Percentiles rank a stretch among this genome's conserved stretches.
These are phyloP conservation scores for Caenorhabditis sp. DNA, from an alignment of 2,888 invertebrate genomes.

Conservation along the genomic window DNA sequence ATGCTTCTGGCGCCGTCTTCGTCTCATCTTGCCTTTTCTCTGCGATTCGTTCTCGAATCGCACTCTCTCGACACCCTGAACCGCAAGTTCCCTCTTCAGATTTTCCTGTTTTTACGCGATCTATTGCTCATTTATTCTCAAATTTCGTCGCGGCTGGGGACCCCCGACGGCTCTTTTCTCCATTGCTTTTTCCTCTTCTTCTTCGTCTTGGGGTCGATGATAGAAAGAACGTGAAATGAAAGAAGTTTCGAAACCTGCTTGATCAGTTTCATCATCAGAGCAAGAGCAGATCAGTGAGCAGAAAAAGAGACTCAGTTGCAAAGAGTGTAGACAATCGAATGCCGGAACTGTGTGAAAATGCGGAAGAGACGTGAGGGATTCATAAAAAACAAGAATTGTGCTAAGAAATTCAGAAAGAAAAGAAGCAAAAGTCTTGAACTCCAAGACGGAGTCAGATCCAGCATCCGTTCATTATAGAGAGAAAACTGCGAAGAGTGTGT, in stretches of 20 bases:
- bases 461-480: constrained; percentile 31
- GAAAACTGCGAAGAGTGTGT: not conserved
- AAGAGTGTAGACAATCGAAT: not conserved
- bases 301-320: constrained; percentile 1
- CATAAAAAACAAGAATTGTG: constrained; percentile 21
- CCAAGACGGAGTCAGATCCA: not conserved
- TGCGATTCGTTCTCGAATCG: constrained; percentile 51
- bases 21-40: constrained; percentile 61
- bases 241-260: constrained; percentile 43
- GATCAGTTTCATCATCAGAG: constrained; percentile 14
- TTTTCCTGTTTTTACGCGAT: constrained; percentile 67
- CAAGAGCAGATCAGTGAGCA: constrained; percentile 36
- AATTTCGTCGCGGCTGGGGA: constrained; percentile 60
- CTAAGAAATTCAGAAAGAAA: constrained; percentile 34
- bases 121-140: constrained; percentile 70
- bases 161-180: constrained; percentile 25
- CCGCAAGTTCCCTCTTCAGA: constrained; percentile 63
- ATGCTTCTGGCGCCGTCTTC: constrained; percentile 60
- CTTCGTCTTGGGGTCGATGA: constrained; percentile 57
- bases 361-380: not conserved
- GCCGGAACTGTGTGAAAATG: not conserved
- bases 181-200: constrained; percentile 20
- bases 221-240: constrained; percentile 48
- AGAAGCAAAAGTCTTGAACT: constrained; percentile 2
- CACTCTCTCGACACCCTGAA: constrained; percentile 55